A percentile compares a stretch with the other conserved stretches of the same genome.
These are phyloP conservation scores for Gasterosteus nipponicus DNA, from an alignment of 2,113 vertebrate species.

Conservation along the genomic window DNA sequence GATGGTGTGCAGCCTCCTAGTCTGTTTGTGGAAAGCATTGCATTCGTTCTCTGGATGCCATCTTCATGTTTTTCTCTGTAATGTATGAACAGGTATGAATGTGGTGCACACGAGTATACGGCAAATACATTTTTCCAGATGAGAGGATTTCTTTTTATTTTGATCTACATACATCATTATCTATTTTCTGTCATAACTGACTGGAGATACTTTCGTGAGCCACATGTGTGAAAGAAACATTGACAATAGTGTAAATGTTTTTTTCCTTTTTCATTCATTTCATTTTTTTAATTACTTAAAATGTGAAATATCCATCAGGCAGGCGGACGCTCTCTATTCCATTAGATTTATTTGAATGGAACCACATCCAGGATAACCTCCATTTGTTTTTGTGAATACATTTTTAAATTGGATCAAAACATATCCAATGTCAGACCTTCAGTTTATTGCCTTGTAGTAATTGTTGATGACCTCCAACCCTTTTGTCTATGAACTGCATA, in stretches of 20 bases:
- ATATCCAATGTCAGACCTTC: background rate
- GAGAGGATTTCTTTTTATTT: background rate
- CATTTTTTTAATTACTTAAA: background rate
- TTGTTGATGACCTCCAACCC: constrained; percentile 1
- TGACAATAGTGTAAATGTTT: background rate
- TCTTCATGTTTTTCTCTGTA: constrained; percentile 1
- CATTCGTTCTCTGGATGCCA: constrained; percentile 3
- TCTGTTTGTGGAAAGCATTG: constrained; percentile 42
- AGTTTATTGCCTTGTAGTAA: constrained; percentile 1
- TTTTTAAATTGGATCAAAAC: constrained; percentile 7
- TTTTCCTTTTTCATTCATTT: background rate
- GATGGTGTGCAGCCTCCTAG: constrained; percentile 49
- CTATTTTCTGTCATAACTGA: background rate
- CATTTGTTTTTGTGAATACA: background rate
- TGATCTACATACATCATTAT: background rate
- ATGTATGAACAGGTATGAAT: background rate
- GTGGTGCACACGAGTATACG: background rate
- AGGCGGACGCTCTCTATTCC: background rate
- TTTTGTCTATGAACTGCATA: constrained; percentile 19
- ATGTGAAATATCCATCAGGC: background rate
- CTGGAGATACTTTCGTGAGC: background rate
- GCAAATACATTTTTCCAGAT: constrained; percentile 8
- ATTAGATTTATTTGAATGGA: background rate
- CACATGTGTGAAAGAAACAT: background rate
- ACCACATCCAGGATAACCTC: background rate